phyloP scores from a whole-genome alignment of 2,888 invertebrate genomes.

The Agapostemon virescens region DNA sequence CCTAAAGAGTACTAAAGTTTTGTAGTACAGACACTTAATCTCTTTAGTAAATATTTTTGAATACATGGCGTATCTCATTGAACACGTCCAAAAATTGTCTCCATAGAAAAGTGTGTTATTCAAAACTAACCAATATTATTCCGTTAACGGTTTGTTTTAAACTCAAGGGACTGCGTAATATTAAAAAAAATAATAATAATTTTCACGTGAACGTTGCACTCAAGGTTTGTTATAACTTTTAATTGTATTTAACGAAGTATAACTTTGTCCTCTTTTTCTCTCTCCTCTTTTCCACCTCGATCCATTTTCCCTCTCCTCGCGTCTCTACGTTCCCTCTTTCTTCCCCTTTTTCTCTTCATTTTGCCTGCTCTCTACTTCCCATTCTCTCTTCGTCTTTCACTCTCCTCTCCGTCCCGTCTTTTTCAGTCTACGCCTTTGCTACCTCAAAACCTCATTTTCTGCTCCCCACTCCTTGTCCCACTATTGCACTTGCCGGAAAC shows the following conservation, averaged over 20 bases:
- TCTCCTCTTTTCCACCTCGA: background rate
- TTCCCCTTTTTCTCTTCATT: background rate
- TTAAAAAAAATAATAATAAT: background rate
- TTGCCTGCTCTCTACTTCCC: background rate
- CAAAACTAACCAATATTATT: too few species aligned
- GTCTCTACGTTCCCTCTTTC: background rate
- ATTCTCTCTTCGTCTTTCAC: background rate
- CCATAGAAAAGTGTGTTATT: too few species aligned
- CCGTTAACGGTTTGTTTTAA: too few species aligned
- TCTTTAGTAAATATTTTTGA: too few species aligned
- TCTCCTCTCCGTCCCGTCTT: background rate
- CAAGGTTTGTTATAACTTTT: background rate
- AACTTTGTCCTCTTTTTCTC: background rate
- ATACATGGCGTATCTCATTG: too few species aligned
- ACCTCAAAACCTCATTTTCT: background rate
- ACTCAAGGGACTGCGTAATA: background rate
- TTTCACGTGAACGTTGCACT: background rate
- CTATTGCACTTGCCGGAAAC: conserved; percentile 65
- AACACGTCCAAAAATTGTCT: too few species aligned
- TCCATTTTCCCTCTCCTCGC: background rate
- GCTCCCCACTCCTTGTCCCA: conserved; percentile 47
- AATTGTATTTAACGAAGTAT: background rate
- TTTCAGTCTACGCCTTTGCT: background rate
- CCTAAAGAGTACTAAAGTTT: too few species aligned
- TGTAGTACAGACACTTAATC: too few species aligned